Percentiles rank a stretch among this genome's conserved stretches.
Evolutionary conservation across 2,888 invertebrate species (phyloP).

Genomic region (Orchesellides sinensis): DNA sequence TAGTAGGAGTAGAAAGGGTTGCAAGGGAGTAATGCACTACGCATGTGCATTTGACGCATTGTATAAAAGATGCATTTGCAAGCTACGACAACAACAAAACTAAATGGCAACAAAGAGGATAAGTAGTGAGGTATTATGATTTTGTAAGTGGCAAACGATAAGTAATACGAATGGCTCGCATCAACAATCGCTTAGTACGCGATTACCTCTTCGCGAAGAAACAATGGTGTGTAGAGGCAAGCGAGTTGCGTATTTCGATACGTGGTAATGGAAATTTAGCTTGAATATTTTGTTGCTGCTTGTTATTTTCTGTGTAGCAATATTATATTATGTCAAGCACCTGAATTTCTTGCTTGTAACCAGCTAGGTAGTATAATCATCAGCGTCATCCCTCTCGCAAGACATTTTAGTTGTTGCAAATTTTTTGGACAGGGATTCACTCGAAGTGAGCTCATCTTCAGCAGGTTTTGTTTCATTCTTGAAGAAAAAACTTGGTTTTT

Average conservation of each 20-base stretch:
- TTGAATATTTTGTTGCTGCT: neutral
- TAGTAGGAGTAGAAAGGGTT: neutral
- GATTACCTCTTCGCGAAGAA: slow-evolving; percentile 59
- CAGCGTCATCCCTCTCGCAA: too few relatives aligned
- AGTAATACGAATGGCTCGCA: slow-evolving; percentile 48
- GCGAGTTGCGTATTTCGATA: neutral
- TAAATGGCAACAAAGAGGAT: slow-evolving; percentile 15
- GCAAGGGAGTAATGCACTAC: neutral
- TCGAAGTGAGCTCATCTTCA: slow-evolving; percentile 12
- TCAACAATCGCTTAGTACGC: slow-evolving; percentile 64
- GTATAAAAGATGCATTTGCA: neutral
- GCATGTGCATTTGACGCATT: neutral
- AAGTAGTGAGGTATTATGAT: slow-evolving; percentile 36
- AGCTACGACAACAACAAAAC: neutral
- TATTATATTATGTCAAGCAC: slow-evolving; percentile 6
- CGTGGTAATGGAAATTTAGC: neutral
- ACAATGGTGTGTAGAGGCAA: slow-evolving; percentile 43
- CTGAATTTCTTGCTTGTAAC: neutral
- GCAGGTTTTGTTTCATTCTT: slow-evolving; percentile 5
- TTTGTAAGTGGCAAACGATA: slow-evolving; percentile 38
- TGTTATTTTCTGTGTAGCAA: neutral
- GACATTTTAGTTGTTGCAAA: neutral
- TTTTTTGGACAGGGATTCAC: slow-evolving; percentile 2
- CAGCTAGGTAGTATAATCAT: too few relatives aligned
- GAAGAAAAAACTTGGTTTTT: too few relatives aligned